Percentiles rank a stretch among this genome's conserved stretches.
These are phyloP conservation scores for Steromphala cineraria DNA, from an alignment of 2,888 invertebrate species.

Conservation along the genomic window DNA sequence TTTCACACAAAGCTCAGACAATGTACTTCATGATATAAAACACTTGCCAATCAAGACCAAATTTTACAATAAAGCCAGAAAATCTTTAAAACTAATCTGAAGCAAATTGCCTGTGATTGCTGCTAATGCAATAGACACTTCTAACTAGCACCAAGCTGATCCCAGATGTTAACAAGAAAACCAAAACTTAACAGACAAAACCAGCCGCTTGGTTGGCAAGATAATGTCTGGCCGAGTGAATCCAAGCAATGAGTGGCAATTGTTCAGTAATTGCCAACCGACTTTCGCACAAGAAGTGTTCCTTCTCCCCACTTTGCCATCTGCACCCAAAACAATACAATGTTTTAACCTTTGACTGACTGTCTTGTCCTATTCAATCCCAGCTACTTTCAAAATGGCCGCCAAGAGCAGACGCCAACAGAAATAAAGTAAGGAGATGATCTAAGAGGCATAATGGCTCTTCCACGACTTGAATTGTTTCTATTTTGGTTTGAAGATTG, in stretches of 20 bases:
- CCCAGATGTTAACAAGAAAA: constrained; percentile 1
- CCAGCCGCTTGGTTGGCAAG: constrained; percentile 1
- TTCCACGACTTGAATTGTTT: background rate
- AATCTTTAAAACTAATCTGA: too few species aligned
- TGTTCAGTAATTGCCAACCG: constrained; percentile 2
- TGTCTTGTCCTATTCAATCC: background rate
- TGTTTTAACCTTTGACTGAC: constrained; percentile 3
- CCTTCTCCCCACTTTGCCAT: constrained; percentile 1
- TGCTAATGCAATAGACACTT: too few species aligned
- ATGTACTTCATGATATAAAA: too few species aligned
- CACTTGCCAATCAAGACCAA: too few species aligned
- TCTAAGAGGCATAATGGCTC: background rate
- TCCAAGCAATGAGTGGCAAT: background rate
- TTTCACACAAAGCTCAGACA: too few species aligned
- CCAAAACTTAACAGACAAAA: constrained; percentile 6
- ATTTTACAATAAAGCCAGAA: too few species aligned
- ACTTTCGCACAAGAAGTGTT: background rate
- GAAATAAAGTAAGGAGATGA: background rate
- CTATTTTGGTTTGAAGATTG: background rate
- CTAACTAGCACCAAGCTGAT: background rate
- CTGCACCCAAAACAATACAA: background rate
- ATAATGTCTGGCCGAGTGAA: background rate
- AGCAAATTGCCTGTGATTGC: too few species aligned
- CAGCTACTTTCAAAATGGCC: background rate
- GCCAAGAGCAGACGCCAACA: too few species aligned